Base-by-base conservation (phyloP, 1,140 invertebrate genomes). In the Dinoponera quadriceps region DNA sequence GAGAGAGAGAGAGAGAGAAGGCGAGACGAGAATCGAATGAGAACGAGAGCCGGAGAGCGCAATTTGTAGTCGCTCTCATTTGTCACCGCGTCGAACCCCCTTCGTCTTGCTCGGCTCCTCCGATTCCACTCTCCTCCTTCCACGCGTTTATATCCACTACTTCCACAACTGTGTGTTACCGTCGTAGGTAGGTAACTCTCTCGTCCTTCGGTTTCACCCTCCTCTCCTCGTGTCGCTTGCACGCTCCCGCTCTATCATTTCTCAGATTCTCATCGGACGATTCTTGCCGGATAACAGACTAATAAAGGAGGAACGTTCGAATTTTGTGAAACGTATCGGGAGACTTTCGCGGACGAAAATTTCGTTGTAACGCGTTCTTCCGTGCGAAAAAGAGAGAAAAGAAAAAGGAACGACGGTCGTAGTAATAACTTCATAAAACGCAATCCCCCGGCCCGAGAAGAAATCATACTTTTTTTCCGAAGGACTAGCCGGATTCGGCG, bases 21-120 rank as follows among this genome's bases (percentile, higher is more conserved):
- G 48, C 73, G 68, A 78, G 87, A 90, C 82, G 88, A 90, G 89
- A 88, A 80, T 85, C 85, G 90, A 91, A 90, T 90, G 88, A 89
- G 90, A 90, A 88, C 86, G 89, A 90, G 90, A 90, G 82, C 82
- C 82, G 82, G 87, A 85, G 88, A 90, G 87, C 74, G 87, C 90
- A 91, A 91, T 91, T 91, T 91, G 89, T 89, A 85, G 86, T 87
- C 84, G 90, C 85, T 91, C 90, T 91, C 91, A 91, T 91, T 91
- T 91, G 90, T 91, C 90, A 91, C 89, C 88, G 84, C 74, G 74
- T 80, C 72, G 68, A 54, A 71, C 22, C 60, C 84, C 77, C 63
- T 77, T 57, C 74, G 62, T 84, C 86, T 89, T 88, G 72, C 83
- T 63, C 73, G 66, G 62, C 80, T 84, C 68, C 57, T 74, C 82